Evolutionary conservation across 2,888 invertebrate genomes (phyloP).

Genomic region (Nephrotoma flavescens): DNA sequence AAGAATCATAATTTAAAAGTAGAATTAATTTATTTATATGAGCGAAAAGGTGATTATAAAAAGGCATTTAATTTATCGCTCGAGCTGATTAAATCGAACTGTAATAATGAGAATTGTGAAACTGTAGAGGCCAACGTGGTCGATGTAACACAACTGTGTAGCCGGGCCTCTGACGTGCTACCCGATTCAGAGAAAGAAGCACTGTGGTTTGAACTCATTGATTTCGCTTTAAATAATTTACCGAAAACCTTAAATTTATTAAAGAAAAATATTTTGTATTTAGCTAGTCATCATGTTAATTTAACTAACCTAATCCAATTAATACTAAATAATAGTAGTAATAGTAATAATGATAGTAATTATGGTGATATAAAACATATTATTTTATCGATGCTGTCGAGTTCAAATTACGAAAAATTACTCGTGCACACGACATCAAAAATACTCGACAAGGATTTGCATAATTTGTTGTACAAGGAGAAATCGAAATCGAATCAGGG

Average conservation of each 20-base stretch:
- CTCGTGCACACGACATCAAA: slow-evolving; percentile 51
- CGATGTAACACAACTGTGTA: slow-evolving; percentile 28
- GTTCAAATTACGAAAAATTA: slow-evolving; percentile 60
- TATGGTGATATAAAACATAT: slow-evolving; percentile 47
- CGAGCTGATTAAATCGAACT: slow-evolving; percentile 23
- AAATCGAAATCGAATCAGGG: slow-evolving; percentile 23
- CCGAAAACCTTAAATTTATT: slow-evolving; percentile 12
- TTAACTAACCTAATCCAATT: slow-evolving; percentile 42
- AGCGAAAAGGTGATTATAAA: slow-evolving; percentile 56
- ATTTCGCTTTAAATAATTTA: slow-evolving; percentile 21
- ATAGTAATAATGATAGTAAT: slow-evolving; percentile 32
- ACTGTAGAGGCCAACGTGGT: slow-evolving; percentile 18
- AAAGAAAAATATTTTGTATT: slow-evolving; percentile 34
- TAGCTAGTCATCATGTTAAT: slow-evolving; percentile 39
- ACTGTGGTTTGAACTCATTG: slow-evolving; percentile 36
- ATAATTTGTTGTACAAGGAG: slow-evolving; percentile 31
- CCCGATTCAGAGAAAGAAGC: slow-evolving; percentile 31
- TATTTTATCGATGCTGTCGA: slow-evolving; percentile 52
- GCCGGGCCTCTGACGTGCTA: slow-evolving; percentile 33
- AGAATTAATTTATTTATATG: slow-evolving; percentile 57
- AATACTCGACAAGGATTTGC: slow-evolving; percentile 53
- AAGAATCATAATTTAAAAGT: slow-evolving; percentile 43
- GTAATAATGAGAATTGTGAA: slow-evolving; percentile 12
- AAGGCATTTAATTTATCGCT: slow-evolving; percentile 52
- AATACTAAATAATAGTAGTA: slow-evolving; percentile 35